phyloP scores from a whole-genome alignment of 1,140 invertebrate genomes.

The Hetaerina americana region DNA sequence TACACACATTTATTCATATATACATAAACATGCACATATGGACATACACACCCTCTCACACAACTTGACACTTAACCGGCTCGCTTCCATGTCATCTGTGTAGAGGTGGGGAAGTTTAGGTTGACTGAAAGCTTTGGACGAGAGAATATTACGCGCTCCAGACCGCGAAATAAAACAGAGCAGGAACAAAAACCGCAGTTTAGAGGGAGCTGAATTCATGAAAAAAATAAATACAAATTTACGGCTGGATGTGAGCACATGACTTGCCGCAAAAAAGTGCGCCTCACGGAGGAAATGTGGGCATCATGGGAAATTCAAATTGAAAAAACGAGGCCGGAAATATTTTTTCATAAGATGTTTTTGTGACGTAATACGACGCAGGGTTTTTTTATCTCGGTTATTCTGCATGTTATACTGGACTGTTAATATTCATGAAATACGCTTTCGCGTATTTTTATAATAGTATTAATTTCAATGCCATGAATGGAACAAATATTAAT shows the following conservation, averaged over 20 bases:
- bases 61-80: too few relatives aligned
- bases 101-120: too few relatives aligned
- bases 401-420: background rate
- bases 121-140: background rate
- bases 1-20: too few relatives aligned
- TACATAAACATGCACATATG: too few relatives aligned
- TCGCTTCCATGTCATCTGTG: too few relatives aligned
- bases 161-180: background rate
- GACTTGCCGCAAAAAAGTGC: too few relatives aligned
- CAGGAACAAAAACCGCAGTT: background rate
- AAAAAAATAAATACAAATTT: background rate
- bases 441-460: too few relatives aligned
- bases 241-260: background rate
- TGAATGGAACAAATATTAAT: too few relatives aligned
- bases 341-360: background rate
- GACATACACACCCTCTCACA: too few relatives aligned
- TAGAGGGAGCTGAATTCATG: background rate
- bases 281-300: background rate
- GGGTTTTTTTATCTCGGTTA: background rate
- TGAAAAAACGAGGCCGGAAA: background rate
- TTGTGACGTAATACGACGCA: background rate
- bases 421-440: too few relatives aligned
- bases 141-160: background rate
- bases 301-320: background rate
- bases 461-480: too few relatives aligned